A percentile compares a stretch with the other conserved stretches of the same genome.
These are phyloP conservation scores for Agonopterix subpropinquella DNA, from an alignment of 2,888 invertebrate genomes.

Conservation along the genomic window DNA sequence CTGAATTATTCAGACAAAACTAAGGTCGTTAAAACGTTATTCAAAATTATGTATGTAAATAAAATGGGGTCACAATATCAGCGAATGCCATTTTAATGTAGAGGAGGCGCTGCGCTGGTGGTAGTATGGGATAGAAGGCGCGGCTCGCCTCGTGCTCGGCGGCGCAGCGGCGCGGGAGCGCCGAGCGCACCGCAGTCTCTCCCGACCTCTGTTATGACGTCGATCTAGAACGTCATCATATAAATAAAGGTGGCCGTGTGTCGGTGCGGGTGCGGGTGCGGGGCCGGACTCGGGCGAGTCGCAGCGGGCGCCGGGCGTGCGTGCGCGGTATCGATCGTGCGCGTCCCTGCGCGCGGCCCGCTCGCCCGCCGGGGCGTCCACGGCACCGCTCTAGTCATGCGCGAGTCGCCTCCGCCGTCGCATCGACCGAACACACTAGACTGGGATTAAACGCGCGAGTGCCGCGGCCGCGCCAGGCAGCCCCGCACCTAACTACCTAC, in stretches of 20 bases:
- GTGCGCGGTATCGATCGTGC: slow-evolving; percentile 43
- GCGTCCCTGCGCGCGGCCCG: slow-evolving; percentile 27
- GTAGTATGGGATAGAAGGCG: no score
- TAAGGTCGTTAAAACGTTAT: no score
- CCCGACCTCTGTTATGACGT: slow-evolving; percentile 41
- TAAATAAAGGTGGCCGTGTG: slow-evolving; percentile 42
- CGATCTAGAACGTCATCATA: slow-evolving; percentile 46
- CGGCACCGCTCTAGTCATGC: slow-evolving; percentile 49
- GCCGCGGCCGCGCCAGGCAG: slow-evolving; percentile 61
- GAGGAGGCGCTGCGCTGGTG: no score
- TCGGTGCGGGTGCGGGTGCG: slow-evolving; percentile 21
- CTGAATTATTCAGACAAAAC: no score
- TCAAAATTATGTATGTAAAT: no score
- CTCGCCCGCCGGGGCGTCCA: slow-evolving; percentile 35
- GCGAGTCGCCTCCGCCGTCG: slow-evolving; percentile 45
- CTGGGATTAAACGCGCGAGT: slow-evolving; percentile 55
- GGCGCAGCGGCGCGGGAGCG: slow-evolving; percentile 6
- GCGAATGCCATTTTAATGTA: no score
- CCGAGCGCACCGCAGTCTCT: slow-evolving; percentile 18
- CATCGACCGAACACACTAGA: slow-evolving; percentile 47
- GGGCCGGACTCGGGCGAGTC: slow-evolving; percentile 29
- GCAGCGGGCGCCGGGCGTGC: slow-evolving; percentile 28
- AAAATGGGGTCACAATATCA: no score
- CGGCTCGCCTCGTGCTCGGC: background rate
- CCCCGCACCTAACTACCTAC: slow-evolving; percentile 16